These are phyloP conservation scores for Ceratina calcarata DNA, from an alignment of 1,140 invertebrate species.

Conservation along the genomic window DNA sequence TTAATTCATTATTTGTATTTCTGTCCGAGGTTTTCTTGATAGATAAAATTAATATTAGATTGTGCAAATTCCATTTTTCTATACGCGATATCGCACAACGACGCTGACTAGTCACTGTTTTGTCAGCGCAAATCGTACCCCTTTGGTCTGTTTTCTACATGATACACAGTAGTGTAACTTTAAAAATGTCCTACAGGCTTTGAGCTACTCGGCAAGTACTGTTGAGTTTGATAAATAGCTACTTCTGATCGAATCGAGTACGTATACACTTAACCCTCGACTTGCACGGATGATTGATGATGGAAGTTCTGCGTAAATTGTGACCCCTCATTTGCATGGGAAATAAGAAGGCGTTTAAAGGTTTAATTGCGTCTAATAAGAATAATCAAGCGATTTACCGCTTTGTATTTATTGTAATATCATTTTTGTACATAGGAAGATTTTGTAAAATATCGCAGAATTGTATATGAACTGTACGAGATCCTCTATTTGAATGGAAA, in stretches of 20 bases:
- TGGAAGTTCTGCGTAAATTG: neutral
- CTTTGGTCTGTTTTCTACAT: slow-evolving; percentile 11
- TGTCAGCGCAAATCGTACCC: neutral
- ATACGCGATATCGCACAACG: slow-evolving; percentile 2
- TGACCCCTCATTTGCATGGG: neutral
- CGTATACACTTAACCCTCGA: slow-evolving; percentile 9
- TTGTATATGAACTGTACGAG: neutral
- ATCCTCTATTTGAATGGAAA: neutral
- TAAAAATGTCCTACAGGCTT: slow-evolving; percentile 8
- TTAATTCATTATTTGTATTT: too few relatives aligned
- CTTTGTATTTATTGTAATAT: neutral
- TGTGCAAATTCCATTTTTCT: too few relatives aligned
- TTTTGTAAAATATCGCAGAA: neutral
- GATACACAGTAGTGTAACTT: slow-evolving; percentile 21
- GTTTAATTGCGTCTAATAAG: neutral
- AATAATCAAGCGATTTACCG: too few relatives aligned
- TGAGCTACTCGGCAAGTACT: slow-evolving; percentile 6
- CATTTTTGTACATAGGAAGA: neutral
- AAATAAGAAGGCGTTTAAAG: neutral
- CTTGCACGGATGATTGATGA: neutral
- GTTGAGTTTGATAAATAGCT: neutral
- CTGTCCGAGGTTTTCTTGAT: too few relatives aligned
- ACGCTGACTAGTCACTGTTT: slow-evolving; percentile 21
- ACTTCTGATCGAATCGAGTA: neutral
- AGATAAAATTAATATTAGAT: too few relatives aligned